Evolutionary conservation across 2,113 vertebrate genomes (phyloP), one percentile per base, ranked within the genome.

Genomic region (Peromyscus maniculatus): DNA sequence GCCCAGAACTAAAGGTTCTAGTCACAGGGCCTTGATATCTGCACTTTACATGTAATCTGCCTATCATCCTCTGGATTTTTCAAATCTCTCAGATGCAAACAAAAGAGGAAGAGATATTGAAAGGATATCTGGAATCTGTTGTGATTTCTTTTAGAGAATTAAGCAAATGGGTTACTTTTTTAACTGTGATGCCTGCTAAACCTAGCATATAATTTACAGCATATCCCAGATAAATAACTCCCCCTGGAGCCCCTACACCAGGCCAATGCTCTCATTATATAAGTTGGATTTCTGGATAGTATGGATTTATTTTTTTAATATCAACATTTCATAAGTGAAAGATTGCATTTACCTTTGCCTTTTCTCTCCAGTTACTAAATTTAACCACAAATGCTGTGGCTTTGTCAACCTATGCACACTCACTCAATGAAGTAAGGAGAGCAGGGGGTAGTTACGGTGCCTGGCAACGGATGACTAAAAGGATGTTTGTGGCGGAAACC

Each of bases 301-400:
- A 52, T 0, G n/a, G 39, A 26, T 62, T 93, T 79, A 46, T 43
- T 46, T 43, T 43, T 80, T 79, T 33, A 55, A 67, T 79, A 77
- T 75, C 62, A 89, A 69, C 91, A 90, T 90, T 95, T 93, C 82
- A 16, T 62, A 96, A 87, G 31, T 13, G 39, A 95, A 78, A 62
- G 64, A 10, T 84, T 22, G 90, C 39, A 3, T 62, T 82, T 89
- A 91, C 33, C 82, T 89, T 90, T 87, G n/a, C 80, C 74, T 95
- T 96, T 79, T 87, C 91, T 91, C 43, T 83, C 26, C 43, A 79
- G 19, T 90, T 28, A 86, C 28, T 93, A 92, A 59, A 66, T 74
- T 91, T 62, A 83, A 59, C 71, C 39, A n/a, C 5, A 93, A 26
- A 62, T 72, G 33, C 7, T 55, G 21, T 59, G 94, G 24, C 46